Evolutionary conservation across 2,113 vertebrate species (phyloP).

Genomic region (Zapornia atra): DNA sequence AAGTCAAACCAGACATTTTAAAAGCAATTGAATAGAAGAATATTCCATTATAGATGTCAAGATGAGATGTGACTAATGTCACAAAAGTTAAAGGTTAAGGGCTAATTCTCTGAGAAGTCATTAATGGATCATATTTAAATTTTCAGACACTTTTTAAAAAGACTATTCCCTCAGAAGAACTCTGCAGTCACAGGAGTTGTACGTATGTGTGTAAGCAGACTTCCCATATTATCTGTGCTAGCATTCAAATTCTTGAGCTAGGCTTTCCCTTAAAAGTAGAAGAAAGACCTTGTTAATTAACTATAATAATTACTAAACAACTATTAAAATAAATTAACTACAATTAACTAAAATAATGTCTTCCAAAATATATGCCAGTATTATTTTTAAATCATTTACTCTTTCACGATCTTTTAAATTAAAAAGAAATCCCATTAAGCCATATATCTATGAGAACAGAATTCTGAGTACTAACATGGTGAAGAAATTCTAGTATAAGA

Average conservation of each 20-base stretch:
- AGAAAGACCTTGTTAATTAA: not conserved
- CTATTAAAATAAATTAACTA: too few species aligned
- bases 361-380: not conserved
- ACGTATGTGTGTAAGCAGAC: not conserved
- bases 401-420: not conserved
- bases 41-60: constrained; percentile 70
- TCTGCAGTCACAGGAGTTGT: not conserved
- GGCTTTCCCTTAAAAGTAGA: not conserved
- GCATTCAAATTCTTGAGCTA: not conserved
- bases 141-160: constrained; percentile 48
- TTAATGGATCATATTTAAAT: constrained; percentile 65
- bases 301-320: too few species aligned
- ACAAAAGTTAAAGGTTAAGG: constrained; percentile 68
- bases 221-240: not conserved
- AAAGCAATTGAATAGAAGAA: constrained; percentile 63
- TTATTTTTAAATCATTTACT: not conserved
- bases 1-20: constrained; percentile 71
- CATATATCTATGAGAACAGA: not conserved
- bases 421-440: not conserved
- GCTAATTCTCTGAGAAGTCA: constrained; percentile 63
- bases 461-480: not conserved
- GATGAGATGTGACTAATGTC: constrained; percentile 58
- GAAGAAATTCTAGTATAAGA: not conserved
- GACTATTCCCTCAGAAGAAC: not conserved
- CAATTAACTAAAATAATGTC: not conserved